phyloP scores from a whole-genome alignment of 2,888 invertebrate genomes.

The Macrophya alboannulata region DNA sequence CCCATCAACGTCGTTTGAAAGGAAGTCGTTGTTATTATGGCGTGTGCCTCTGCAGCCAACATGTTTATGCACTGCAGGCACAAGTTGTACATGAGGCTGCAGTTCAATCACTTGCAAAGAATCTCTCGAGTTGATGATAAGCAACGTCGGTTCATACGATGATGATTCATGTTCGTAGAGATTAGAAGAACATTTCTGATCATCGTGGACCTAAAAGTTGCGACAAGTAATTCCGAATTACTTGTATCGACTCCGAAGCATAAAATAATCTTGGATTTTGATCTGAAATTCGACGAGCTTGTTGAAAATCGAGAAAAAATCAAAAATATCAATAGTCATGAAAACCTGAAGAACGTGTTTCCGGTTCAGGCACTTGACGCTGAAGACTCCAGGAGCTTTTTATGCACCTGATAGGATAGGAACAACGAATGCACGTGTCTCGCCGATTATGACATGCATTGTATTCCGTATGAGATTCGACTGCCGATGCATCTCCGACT shows the following conservation, averaged over 20 bases:
- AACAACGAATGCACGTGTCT: constrained; percentile 34
- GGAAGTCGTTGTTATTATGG: constrained; percentile 41
- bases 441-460: constrained; percentile 46
- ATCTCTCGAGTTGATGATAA: background rate
- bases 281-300: background rate
- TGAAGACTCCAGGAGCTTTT: background rate
- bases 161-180: background rate
- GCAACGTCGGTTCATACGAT: background rate
- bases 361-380: constrained; percentile 19
- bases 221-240: too few species aligned
- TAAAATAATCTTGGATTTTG: background rate
- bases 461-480: constrained; percentile 46
- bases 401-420: constrained; percentile 22
- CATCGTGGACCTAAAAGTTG: background rate
- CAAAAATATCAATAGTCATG: background rate
- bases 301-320: background rate
- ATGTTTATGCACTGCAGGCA: background rate
- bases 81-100: background rate
- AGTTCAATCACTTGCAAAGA: background rate
- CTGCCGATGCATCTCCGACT: constrained; percentile 42
- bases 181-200: background rate
- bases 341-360: background rate
- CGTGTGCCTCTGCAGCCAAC: constrained; percentile 2
- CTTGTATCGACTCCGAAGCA: too few species aligned
- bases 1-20: constrained; percentile 6